Conservation (phyloP, 2,113 vertebrate genomes). For the Typhlomys cinereus region DNA sequence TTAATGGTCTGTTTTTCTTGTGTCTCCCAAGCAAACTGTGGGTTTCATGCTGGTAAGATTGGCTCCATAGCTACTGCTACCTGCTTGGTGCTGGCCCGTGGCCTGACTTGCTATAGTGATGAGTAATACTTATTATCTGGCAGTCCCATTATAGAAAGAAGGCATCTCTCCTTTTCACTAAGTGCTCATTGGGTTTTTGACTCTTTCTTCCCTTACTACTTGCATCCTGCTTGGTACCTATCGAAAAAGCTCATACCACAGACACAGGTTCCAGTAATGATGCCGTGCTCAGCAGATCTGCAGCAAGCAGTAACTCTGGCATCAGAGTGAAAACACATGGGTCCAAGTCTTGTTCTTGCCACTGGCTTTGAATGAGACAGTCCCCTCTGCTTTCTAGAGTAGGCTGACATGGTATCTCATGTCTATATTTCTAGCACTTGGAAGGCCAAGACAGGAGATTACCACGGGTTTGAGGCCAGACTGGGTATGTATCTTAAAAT, state of each 20-base stretch:
- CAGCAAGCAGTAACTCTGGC: background rate
- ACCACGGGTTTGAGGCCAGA: too few relatives aligned
- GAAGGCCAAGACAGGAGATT: background rate
- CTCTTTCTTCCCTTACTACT: background rate
- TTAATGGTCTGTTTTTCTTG: background rate
- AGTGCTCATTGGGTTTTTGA: background rate
- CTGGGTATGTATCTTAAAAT: background rate
- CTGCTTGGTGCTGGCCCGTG: background rate
- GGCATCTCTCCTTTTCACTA: background rate
- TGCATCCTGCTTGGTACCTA: slow-evolving; percentile 8
- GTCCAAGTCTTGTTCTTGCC: background rate
- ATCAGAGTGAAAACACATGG: background rate
- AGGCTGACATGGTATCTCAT: background rate
- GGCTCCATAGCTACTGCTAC: background rate
- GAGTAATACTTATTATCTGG: background rate
- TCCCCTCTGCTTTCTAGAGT: slow-evolving; percentile 27
- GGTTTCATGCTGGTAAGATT: background rate
- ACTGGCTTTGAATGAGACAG: background rate
- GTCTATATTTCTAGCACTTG: background rate
- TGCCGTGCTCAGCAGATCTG: background rate
- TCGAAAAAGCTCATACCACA: background rate
- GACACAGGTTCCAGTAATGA: background rate
- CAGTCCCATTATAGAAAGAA: background rate
- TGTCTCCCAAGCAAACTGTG: background rate
- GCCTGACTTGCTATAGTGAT: background rate